Evolutionary conservation across 2,113 vertebrate species (phyloP).

Genomic region (Alethe castanea): DNA sequence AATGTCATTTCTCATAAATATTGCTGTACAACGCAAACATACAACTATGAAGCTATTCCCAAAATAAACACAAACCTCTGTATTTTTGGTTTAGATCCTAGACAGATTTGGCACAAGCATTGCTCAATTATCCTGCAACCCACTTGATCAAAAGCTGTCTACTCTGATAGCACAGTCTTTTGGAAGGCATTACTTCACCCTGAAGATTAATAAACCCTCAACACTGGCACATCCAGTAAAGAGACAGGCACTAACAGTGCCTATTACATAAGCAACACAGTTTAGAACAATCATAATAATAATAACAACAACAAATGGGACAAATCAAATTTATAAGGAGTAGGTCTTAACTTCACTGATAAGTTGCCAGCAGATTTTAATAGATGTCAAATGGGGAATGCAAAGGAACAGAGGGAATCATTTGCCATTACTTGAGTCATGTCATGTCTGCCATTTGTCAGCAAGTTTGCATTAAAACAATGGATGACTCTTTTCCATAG

Average conservation of each 20-base stretch:
- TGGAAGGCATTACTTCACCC: not conserved
- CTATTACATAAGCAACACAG: not conserved
- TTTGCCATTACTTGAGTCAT: not conserved
- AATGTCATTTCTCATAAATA: conserved; percentile 8
- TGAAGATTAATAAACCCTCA: not conserved
- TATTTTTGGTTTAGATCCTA: not conserved
- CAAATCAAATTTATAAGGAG: not conserved
- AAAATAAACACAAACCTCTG: conserved; percentile 2
- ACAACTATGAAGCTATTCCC: not conserved
- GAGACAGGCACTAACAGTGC: not conserved
- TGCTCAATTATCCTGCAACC: not conserved
- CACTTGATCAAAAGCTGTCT: not conserved
- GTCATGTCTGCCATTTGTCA: not conserved
- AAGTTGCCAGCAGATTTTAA: not conserved
- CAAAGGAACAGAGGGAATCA: not conserved
- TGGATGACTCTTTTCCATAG: not conserved
- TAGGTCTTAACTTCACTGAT: not conserved
- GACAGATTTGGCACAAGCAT: not conserved
- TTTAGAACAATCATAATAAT: not conserved
- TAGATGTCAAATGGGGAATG: not conserved
- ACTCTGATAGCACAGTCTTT: not conserved
- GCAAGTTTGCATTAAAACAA: not conserved
- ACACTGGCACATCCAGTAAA: not conserved
- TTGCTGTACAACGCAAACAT: not conserved
- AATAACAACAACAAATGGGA: not conserved